These are phyloP conservation scores for Suricata suricatta DNA, from an alignment of 2,113 vertebrate species.

Conservation along the genomic window DNA sequence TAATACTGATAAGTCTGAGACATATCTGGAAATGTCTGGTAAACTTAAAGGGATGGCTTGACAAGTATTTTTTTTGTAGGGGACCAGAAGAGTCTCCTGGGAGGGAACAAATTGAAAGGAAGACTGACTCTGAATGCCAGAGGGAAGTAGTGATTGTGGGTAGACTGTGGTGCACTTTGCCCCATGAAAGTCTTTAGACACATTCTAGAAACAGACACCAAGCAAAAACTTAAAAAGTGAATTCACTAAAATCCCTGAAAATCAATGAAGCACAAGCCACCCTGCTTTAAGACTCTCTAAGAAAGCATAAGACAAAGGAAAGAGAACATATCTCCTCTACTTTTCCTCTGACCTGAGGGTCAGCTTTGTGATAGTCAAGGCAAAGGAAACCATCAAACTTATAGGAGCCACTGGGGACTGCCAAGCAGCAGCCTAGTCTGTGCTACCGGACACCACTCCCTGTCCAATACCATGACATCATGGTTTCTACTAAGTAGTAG, in stretches of 20 bases:
- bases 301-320: not conserved
- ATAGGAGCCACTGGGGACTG: not conserved
- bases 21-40: conserved; percentile 23
- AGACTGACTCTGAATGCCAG: not conserved
- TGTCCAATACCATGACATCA: not conserved
- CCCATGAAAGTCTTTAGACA: not conserved
- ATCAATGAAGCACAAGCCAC: not conserved
- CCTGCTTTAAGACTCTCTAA: not conserved
- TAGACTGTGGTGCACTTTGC: not conserved
- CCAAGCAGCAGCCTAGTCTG: not conserved
- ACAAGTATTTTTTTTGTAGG: not conserved
- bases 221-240: conserved; percentile 14
- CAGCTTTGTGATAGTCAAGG: not conserved
- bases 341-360: not conserved
- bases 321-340: not conserved
- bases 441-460: not conserved
- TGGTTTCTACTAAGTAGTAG: not conserved
- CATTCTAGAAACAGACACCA: not conserved
- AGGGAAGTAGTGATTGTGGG: not conserved
- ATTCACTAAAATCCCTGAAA: not conserved
- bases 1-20: not conserved
- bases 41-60: not conserved
- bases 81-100: not conserved
- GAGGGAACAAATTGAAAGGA: conserved; percentile 41
- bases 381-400: not conserved